These are phyloP conservation scores for Mactromeris polynyma DNA, from an alignment of 2,888 invertebrate species.

Conservation along the genomic window DNA sequence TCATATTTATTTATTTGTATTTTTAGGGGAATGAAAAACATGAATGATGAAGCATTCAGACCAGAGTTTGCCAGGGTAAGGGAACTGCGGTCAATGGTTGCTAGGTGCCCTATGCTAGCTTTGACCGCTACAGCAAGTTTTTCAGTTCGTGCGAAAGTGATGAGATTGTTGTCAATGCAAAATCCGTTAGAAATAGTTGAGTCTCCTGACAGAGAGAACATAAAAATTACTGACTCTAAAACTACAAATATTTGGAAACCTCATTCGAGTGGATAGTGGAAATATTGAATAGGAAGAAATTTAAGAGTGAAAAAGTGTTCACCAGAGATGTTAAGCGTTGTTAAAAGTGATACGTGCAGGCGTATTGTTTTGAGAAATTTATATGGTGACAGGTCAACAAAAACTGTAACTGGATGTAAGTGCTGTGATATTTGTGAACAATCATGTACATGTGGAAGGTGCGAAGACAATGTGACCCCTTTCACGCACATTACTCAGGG, in stretches of 20 bases:
- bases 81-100: conserved; percentile 6
- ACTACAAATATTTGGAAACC: background rate
- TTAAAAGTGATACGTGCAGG: conserved; percentile 22
- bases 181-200: conserved; percentile 3
- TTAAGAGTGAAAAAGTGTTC: background rate
- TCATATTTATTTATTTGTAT: no score
- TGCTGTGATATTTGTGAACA: conserved; percentile 27
- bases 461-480: no score
- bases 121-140: conserved; percentile 28
- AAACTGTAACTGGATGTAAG: background rate
- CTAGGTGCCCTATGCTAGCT: conserved; percentile 15
- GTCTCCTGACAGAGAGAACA: conserved; percentile 29
- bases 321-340: conserved; percentile 9
- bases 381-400: background rate
- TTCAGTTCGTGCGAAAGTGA: background rate
- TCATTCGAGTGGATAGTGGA: conserved; percentile 16
- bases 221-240: background rate
- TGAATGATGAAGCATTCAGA: no score
- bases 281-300: background rate
- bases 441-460: conserved; percentile 2
- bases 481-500: no score
- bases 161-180: background rate
- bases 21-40: background rate
- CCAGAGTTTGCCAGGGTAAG: conserved; percentile 28
- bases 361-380: background rate